A percentile compares a stretch with the other conserved stretches of the same genome.
Conservation (phyloP, 1,140 invertebrate genomes). For the Monomorium pharaonis region DNA sequence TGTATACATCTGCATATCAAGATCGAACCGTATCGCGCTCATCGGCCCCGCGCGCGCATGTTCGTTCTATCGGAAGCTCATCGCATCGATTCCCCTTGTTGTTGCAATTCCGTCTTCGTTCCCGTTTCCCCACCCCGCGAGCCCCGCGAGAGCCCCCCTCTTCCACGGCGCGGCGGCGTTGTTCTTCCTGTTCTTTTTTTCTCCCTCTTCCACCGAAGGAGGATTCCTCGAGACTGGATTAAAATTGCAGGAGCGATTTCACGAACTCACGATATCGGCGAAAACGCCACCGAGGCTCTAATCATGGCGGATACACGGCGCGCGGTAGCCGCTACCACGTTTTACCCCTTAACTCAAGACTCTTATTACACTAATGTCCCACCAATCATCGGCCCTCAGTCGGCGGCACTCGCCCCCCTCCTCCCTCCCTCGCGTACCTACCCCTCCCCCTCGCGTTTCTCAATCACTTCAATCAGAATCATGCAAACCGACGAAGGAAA, state of each 20-base stretch:
- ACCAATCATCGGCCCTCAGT: constrained; percentile 80
- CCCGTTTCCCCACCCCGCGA: neutral
- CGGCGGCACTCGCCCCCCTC: constrained; percentile 75
- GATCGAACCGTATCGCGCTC: neutral
- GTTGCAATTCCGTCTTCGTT: neutral
- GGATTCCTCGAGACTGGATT: constrained; percentile 73
- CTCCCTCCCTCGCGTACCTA: constrained; percentile 60
- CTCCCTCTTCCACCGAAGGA: constrained; percentile 29
- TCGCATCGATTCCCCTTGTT: neutral
- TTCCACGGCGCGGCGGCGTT: neutral
- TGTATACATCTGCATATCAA: neutral
- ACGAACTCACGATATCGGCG: constrained; percentile 76
- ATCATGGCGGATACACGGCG: constrained; percentile 78
- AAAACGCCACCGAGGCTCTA: constrained; percentile 79
- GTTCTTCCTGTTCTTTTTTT: constrained; percentile 11
- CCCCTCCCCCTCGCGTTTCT: constrained; percentile 64
- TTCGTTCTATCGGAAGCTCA: constrained; percentile 10
- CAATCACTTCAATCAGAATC: constrained; percentile 81
- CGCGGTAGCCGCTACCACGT: constrained; percentile 78
- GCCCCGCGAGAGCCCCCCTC: neutral
- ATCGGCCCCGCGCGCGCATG: neutral
- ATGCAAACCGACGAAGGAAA: constrained; percentile 80
- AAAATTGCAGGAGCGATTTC: constrained; percentile 82
- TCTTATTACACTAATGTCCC: constrained; percentile 83
- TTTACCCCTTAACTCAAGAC: constrained; percentile 80